Evolutionary conservation across 1,140 invertebrate genomes (phyloP).

Genomic region (Bactericera cockerelli): DNA sequence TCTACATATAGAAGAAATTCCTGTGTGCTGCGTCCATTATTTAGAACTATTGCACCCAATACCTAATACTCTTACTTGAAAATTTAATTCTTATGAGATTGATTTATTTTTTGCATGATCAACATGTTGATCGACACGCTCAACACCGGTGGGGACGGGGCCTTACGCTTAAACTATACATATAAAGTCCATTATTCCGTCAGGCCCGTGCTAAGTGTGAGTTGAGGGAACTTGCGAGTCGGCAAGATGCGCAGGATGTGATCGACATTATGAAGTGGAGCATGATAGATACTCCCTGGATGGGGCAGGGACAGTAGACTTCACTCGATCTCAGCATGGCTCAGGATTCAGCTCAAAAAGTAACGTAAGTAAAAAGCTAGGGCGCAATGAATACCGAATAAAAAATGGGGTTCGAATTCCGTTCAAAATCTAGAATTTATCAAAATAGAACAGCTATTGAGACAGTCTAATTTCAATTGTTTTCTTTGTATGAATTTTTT

Average conservation of each 20-base stretch:
- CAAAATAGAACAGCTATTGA: not conserved
- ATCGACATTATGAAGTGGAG: conserved; percentile 71
- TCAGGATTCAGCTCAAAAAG: conserved; percentile 12
- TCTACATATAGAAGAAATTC: too few species aligned
- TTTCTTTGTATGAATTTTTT: too few species aligned
- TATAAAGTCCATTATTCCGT: too few species aligned
- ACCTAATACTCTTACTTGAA: too few species aligned
- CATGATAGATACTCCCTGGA: conserved; percentile 56
- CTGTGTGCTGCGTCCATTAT: too few species aligned
- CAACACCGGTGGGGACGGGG: too few species aligned
- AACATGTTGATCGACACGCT: too few species aligned
- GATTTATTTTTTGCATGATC: too few species aligned
- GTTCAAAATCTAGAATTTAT: conserved; percentile 14
- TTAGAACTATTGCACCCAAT: too few species aligned
- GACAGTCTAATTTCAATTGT: too few species aligned
- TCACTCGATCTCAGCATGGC: conserved; percentile 27
- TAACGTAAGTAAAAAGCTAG: conserved; percentile 8
- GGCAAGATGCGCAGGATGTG: conserved; percentile 67
- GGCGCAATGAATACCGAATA: conserved; percentile 8
- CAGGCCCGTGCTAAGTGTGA: conserved; percentile 73
- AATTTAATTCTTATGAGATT: too few species aligned
- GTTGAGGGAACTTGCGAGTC: conserved; percentile 59
- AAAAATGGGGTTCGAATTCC: conserved; percentile 12
- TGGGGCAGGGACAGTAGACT: conserved; percentile 48
- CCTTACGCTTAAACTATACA: too few species aligned